Conservation (phyloP, 2,797 vertebrate genomes). For the Chloroceryle inda region DNA sequence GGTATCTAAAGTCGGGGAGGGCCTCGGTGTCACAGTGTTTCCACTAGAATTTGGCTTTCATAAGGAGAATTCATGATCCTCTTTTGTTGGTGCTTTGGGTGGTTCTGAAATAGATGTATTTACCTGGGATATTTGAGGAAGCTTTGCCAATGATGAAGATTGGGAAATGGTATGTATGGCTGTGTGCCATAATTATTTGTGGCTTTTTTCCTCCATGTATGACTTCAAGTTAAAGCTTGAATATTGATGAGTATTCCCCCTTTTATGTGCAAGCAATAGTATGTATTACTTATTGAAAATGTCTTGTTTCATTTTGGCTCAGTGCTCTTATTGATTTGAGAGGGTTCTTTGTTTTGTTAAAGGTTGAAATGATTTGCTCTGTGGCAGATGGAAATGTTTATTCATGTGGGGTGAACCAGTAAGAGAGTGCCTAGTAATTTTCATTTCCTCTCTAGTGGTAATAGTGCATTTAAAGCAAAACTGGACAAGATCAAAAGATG, state of each 20-base stretch:
- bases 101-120: not conserved
- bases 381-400: conserved; percentile 48
- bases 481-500: not conserved
- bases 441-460: not conserved
- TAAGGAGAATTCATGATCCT: not conserved
- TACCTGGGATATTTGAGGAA: not conserved
- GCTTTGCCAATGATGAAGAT: not conserved
- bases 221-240: not conserved
- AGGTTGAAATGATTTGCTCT: not conserved
- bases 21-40: not conserved
- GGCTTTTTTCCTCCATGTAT: not conserved
- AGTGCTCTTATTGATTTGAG: not conserved
- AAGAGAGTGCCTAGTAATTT: conserved; percentile 17
- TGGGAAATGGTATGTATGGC: not conserved
- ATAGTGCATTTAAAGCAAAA: conserved; percentile 5
- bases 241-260: not conserved
- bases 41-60: not conserved
- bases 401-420: conserved; percentile 25
- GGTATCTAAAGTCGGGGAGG: not conserved
- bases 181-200: not conserved
- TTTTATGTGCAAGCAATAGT: not conserved
- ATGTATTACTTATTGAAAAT: not conserved
- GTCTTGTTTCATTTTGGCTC: conserved; percentile 21
- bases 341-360: not conserved
- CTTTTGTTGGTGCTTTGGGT: not conserved